A percentile compares a stretch with the other conserved stretches of the same genome.
These are phyloP conservation scores for Telmatochromis sp. DNA, from an alignment of 2,113 vertebrate species.

Conservation along the genomic window DNA sequence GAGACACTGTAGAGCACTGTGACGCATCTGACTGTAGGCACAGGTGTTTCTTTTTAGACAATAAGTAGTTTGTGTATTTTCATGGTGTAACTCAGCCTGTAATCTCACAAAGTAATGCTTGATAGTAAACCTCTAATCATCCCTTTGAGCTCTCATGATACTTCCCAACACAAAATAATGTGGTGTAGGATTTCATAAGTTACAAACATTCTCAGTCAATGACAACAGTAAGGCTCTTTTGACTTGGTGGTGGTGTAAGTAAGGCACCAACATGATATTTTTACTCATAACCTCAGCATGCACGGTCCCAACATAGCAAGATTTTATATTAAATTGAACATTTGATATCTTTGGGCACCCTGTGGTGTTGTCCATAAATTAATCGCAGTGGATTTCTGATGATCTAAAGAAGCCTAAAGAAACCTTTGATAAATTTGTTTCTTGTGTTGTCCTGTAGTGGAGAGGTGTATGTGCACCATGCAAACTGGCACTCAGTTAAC, in stretches of 20 bases:
- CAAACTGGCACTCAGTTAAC: slow-evolving; percentile 89
- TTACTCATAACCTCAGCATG: background rate
- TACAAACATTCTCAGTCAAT: background rate
- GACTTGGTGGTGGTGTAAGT: background rate
- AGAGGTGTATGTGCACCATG: slow-evolving; percentile 82
- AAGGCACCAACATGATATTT: background rate
- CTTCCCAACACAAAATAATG: background rate
- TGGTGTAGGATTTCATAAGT: background rate
- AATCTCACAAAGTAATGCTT: slow-evolving; percentile 24
- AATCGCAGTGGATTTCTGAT: background rate
- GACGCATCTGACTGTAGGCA: background rate
- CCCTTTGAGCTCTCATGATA: background rate
- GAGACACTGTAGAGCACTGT: background rate
- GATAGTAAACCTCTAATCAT: slow-evolving; percentile 4
- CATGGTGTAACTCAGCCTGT: slow-evolving; percentile 20
- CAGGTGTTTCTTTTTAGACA: background rate
- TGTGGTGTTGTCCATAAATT: background rate
- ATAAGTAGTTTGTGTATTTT: background rate
- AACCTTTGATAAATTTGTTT: background rate
- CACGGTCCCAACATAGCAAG: background rate
- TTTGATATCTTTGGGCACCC: background rate
- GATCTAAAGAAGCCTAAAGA: background rate
- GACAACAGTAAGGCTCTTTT: background rate
- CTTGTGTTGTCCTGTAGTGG: slow-evolving; percentile 43
- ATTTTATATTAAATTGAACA: background rate